Evolutionary conservation across 2,113 vertebrate species (phyloP).

Genomic region (Oryzias curvinotus): DNA sequence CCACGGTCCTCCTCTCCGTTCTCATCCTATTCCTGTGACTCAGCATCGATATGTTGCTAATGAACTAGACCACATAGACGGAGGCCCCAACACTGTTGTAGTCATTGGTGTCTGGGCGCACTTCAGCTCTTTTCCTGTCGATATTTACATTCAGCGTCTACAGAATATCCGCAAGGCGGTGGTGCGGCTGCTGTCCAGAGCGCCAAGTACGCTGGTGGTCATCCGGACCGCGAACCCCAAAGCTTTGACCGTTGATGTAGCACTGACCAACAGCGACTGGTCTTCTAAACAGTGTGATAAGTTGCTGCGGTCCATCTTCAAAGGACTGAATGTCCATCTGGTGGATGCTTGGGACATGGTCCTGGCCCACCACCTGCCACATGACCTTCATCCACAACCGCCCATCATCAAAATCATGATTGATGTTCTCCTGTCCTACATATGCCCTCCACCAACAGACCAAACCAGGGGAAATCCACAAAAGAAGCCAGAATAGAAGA

Average conservation of each 20-base stretch:
- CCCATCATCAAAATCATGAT: no score
- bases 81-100: no score
- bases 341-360: conserved; percentile 96
- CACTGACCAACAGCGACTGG: conserved; percentile 92
- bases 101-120: conserved; percentile 89
- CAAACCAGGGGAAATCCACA: no score
- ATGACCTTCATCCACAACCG: no score
- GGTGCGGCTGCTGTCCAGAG: no score
- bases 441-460: conserved; percentile 66
- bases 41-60: conserved; percentile 88
- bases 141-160: conserved; percentile 85
- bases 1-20: conserved; percentile 89
- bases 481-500: no score
- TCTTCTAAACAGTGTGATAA: conserved; percentile 83
- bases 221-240: conserved; percentile 87
- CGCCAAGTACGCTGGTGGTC: no score
- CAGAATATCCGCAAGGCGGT: conserved; percentile 85
- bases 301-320: conserved; percentile 87
- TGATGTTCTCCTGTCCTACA: conserved; percentile 84
- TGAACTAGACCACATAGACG: conserved; percentile 81
- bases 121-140: conserved; percentile 87
- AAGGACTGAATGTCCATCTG: conserved; percentile 81
- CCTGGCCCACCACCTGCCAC: conserved; percentile 85
- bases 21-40: conserved; percentile 74
- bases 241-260: conserved; percentile 78